Percentiles rank a stretch among this genome's conserved stretches.
Evolutionary conservation across 2,113 vertebrate species (phyloP).

Genomic region (Myxocyprinus asiaticus): DNA sequence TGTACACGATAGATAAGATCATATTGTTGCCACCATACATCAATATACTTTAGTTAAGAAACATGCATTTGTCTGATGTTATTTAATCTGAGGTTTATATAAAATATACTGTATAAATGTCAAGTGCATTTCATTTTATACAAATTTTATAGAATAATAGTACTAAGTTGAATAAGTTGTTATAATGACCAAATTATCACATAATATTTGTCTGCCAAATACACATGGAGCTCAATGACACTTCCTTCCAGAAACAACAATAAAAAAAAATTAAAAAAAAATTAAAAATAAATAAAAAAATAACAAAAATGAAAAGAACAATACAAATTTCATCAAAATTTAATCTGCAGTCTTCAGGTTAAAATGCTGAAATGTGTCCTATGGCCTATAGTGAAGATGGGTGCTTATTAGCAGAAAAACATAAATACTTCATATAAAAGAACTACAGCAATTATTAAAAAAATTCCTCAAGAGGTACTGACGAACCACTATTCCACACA

Average conservation of each 20-base stretch:
- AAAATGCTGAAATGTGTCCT: slow-evolving; percentile 55
- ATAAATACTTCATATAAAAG: slow-evolving; percentile 35
- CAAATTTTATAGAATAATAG: slow-evolving; percentile 49
- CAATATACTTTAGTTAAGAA: slow-evolving; percentile 35
- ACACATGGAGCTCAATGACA: slow-evolving; percentile 35
- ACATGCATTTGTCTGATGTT: slow-evolving; percentile 51
- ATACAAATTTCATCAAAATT: not conserved
- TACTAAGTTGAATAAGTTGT: slow-evolving; percentile 44
- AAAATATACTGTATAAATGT: slow-evolving; percentile 56
- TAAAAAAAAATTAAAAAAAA: slow-evolving; percentile 12
- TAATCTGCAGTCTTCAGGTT: slow-evolving; percentile 56
- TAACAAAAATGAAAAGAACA: not conserved
- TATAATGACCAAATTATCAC: slow-evolving; percentile 48
- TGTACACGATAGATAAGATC: slow-evolving; percentile 53
- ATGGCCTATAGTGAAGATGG: slow-evolving; percentile 20
- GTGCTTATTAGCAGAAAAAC: slow-evolving; percentile 25
- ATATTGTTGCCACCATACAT: slow-evolving; percentile 51
- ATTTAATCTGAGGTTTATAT: slow-evolving; percentile 47
- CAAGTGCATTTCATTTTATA: slow-evolving; percentile 59
- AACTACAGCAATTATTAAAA: slow-evolving; percentile 10
- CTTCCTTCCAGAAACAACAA: not conserved
- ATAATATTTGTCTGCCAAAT: slow-evolving; percentile 39
- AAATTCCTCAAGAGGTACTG: slow-evolving; percentile 1
- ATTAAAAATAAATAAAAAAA: not conserved
- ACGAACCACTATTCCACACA: slow-evolving; percentile 2